phyloP scores from a whole-genome alignment of 2,797 vertebrate species.

The Acanthurus lineatus region DNA sequence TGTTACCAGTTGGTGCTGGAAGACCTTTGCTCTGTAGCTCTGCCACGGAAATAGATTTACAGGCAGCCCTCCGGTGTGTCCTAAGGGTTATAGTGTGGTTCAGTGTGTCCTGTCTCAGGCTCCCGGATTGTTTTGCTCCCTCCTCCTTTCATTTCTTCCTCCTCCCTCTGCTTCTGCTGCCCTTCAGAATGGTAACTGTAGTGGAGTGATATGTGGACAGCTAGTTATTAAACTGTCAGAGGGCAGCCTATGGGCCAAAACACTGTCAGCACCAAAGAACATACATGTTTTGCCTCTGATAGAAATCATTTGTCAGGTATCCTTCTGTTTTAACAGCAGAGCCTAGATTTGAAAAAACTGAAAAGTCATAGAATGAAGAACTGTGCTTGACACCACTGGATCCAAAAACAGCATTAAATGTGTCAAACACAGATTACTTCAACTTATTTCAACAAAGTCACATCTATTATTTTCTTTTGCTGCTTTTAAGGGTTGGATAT shows the following conservation, averaged over 20 bases:
- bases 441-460: not conserved
- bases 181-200: constrained; percentile 48
- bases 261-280: constrained; percentile 57
- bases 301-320: constrained; percentile 64
- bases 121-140: constrained; percentile 54
- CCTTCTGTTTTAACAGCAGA: constrained; percentile 37
- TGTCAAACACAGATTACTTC: constrained; percentile 12
- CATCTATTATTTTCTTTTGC: not conserved
- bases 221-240: constrained; percentile 79
- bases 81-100: constrained; percentile 44
- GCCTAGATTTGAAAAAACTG: not conserved
- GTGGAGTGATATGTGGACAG: constrained; percentile 75
- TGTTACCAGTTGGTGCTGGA: constrained; percentile 48
- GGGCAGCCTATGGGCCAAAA: constrained; percentile 60
- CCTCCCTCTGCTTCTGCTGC: constrained; percentile 12
- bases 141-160: constrained; percentile 28
- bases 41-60: constrained; percentile 55
- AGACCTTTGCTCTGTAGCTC: constrained; percentile 49
- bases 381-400: constrained; percentile 14
- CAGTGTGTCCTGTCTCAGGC: constrained; percentile 50
- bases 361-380: constrained; percentile 24
- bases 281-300: constrained; percentile 60
- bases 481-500: not conserved
- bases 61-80: constrained; percentile 50
- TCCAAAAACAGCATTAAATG: constrained; percentile 12